Percentiles rank a stretch among this genome's conserved stretches.
phyloP scores from a whole-genome alignment of 2,797 vertebrate species.

The Parauchenoglanis ngamensis region DNA sequence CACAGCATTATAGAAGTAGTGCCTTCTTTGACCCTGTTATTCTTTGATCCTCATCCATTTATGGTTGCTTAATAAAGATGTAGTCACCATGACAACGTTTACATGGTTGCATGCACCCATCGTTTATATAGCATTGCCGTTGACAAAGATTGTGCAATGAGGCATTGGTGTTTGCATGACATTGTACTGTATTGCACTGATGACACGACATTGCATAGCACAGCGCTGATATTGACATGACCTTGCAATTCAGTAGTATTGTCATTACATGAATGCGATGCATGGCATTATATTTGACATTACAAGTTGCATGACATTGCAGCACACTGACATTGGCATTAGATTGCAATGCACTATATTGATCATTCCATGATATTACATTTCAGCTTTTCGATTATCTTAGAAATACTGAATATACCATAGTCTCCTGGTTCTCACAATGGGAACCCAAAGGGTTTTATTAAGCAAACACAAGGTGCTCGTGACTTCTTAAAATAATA shows the following conservation, averaged over 20 bases:
- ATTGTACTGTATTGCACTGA: too few species aligned
- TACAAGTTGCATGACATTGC: background rate
- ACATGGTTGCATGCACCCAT: background rate
- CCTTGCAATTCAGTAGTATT: background rate
- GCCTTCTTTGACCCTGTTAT: background rate
- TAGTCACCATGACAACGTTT: background rate
- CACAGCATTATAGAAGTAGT: background rate
- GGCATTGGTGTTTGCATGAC: too few species aligned
- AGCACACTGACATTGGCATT: background rate
- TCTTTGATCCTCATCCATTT: background rate
- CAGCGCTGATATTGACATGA: background rate
- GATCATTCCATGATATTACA: background rate
- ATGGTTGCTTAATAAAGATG: background rate
- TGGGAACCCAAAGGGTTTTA: background rate
- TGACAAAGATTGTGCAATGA: background rate
- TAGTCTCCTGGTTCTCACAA: background rate
- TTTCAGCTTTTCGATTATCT: background rate
- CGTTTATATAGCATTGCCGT: background rate
- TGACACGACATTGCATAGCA: background rate
- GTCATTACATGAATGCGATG: background rate
- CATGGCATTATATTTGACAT: background rate
- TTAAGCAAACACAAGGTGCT: background rate
- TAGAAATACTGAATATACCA: background rate
- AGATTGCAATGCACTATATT: background rate
- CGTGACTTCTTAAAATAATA: background rate